Evolutionary conservation across 2,113 vertebrate genomes (phyloP).

Genomic region (Nibea coibor): DNA sequence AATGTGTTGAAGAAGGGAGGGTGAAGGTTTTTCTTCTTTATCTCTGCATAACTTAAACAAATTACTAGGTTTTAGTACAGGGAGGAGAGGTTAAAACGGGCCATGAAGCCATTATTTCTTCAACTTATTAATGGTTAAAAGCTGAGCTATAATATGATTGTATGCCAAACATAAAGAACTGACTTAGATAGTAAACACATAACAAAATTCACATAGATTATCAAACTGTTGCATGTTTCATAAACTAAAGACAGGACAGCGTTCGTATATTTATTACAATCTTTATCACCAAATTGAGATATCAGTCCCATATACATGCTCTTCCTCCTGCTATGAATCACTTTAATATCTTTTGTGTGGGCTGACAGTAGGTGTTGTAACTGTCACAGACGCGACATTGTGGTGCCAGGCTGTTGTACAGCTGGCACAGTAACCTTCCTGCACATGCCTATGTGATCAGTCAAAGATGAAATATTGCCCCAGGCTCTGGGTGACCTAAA

Average conservation of each 20-base stretch:
- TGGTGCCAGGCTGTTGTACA: constrained; percentile 23
- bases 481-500: background rate
- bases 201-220: background rate
- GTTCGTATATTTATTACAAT: background rate
- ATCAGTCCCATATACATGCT: background rate
- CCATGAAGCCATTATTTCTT: background rate
- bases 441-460: constrained; percentile 15
- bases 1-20: background rate
- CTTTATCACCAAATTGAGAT: background rate
- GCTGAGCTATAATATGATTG: background rate
- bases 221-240: background rate
- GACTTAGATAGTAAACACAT: background rate
- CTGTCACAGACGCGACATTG: constrained; percentile 12
- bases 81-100: background rate
- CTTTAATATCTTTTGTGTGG: background rate
- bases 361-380: constrained; percentile 13
- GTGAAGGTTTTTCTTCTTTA: background rate
- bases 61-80: too few relatives aligned
- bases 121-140: too few relatives aligned
- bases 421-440: background rate
- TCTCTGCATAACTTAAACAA: too few relatives aligned
- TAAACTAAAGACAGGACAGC: background rate
- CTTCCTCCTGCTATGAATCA: constrained; percentile 1
- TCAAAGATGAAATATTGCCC: background rate
- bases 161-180: background rate